A percentile compares a stretch with the other conserved stretches of the same genome.
phyloP scores from a whole-genome alignment of 2,888 invertebrate species.

The Clanis bilineata region DNA sequence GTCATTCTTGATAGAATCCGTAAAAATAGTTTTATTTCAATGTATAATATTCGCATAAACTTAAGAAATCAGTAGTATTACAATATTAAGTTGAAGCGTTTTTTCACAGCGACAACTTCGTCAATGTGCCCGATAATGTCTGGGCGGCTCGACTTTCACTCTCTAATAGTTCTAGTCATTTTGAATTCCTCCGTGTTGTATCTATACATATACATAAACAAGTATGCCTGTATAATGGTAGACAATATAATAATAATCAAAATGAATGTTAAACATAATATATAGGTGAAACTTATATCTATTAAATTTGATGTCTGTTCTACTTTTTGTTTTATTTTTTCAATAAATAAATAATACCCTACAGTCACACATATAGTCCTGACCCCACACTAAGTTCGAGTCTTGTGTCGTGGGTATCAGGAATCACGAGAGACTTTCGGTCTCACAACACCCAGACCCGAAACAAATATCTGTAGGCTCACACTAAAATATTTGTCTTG shows the following conservation, averaged over 20 bases:
- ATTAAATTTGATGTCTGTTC: constrained; percentile 83
- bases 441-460: too few relatives aligned
- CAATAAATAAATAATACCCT: too few relatives aligned
- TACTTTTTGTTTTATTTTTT: constrained; percentile 58
- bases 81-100: neutral
- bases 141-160: constrained; percentile 74
- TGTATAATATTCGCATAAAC: too few relatives aligned
- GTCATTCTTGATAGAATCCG: too few relatives aligned
- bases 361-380: too few relatives aligned
- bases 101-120: neutral
- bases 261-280: constrained; percentile 77
- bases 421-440: too few relatives aligned
- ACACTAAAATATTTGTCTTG: too few relatives aligned
- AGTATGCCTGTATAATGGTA: constrained; percentile 75
- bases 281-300: constrained; percentile 80
- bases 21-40: too few relatives aligned
- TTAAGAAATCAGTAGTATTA: too few relatives aligned
- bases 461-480: too few relatives aligned
- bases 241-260: constrained; percentile 78
- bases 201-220: constrained; percentile 64
- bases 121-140: constrained; percentile 29
- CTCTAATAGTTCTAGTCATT: constrained; percentile 78
- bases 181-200: constrained; percentile 73
- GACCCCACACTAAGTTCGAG: too few relatives aligned
- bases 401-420: too few relatives aligned